These are phyloP conservation scores for Lophotis ruficrista DNA, from an alignment of 2,113 vertebrate genomes.

Conservation along the genomic window DNA sequence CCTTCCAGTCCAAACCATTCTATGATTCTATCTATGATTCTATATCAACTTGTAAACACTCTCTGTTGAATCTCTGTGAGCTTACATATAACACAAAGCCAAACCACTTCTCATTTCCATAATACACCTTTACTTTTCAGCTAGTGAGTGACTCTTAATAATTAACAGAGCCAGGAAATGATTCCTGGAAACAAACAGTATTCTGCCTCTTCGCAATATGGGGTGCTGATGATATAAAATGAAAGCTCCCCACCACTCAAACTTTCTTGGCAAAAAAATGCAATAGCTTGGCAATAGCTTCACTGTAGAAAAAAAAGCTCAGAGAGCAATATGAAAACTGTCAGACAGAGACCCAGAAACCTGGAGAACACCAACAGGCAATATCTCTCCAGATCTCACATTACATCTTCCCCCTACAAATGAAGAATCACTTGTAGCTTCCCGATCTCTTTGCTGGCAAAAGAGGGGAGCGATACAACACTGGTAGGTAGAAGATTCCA, in stretches of 20 bases:
- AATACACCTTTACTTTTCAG: neutral
- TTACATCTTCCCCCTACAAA: neutral
- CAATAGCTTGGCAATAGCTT: neutral
- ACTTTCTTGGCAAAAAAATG: neutral
- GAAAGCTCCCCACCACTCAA: neutral
- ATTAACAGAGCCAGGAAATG: neutral
- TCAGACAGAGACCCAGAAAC: neutral
- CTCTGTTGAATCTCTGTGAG: neutral
- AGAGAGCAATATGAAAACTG: neutral
- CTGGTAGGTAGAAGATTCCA: neutral
- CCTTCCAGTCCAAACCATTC: too few relatives aligned
- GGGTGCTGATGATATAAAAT: neutral
- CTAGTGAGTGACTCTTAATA: neutral
- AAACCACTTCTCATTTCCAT: neutral
- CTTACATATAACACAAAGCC: neutral
- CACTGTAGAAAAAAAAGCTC: neutral
- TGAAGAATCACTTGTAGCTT: neutral
- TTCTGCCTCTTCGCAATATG: neutral
- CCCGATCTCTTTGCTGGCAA: neutral
- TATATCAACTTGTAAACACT: neutral
- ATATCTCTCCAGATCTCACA: neutral
- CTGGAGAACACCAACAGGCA: neutral
- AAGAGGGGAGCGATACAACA: neutral
- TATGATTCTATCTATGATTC: too few relatives aligned
- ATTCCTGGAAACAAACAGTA: neutral